Base-by-base conservation (phyloP, 1,140 invertebrate genomes). In the Eueides isabella region DNA sequence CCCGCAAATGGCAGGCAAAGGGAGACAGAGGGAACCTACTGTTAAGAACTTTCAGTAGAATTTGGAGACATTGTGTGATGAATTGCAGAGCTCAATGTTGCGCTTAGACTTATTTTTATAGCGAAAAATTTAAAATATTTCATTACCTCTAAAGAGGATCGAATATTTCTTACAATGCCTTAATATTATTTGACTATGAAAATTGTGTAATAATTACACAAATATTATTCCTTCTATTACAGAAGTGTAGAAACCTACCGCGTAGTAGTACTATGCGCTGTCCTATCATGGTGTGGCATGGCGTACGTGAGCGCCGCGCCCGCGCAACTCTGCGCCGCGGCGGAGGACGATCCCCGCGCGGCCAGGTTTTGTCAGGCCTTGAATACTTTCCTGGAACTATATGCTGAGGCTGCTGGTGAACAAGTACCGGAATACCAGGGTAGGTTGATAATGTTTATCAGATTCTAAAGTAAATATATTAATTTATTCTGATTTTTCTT, bases 311-410 rank as follows among this genome's bases (percentile, higher is more conserved):
- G 68, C 41, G 83, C 70, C 62, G 92, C 92, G 48, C 89, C 91
- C 2, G 87, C 88, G 44, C 90, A 88, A 77, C 88, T 93, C 63
- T 92, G 92, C 14, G 87, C 86, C 23, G 88, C 84, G 1, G 87
- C 86, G 9, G 92, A 93, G 35, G 90, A 92, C 77, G 93, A 94
- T 80, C 92, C 92, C 0, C 85, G 92, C 19, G 89, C 91, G 16
- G 89, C 92, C 6, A 81, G 92, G 64, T 91, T 94, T 87, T 94
- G 93, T 75, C 88, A 92, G 77, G 91, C 92, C 1, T 88, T 94
- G 29, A 91, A 92, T 85, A 94, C 91, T 67, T 93, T 93, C 92
- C 85, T 94, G 1, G 92, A 94, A 71, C 81, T 93, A 28, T 93
- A 93, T 63, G 90, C 93, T 33, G 93, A 93, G 71, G 90, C 92